Percentiles rank a stretch among this genome's conserved stretches.
Conservation (phyloP, 2,888 invertebrate species). For the Lepidochitona cinerea region DNA sequence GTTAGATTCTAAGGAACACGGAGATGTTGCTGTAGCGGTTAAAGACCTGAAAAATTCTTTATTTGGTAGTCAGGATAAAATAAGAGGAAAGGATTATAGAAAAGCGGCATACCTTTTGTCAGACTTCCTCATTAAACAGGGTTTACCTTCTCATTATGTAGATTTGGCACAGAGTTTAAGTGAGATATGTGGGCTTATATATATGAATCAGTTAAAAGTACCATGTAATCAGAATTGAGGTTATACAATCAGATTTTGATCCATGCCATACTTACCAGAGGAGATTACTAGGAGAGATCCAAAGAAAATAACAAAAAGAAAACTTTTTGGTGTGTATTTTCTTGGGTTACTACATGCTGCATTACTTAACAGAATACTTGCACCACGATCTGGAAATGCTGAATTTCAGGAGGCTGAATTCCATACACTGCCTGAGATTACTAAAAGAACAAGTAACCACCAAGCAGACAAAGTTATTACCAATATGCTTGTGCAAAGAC, state of each 20-base stretch:
- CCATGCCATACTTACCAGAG: no score
- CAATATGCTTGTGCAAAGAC: not conserved
- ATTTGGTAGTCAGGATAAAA: not conserved
- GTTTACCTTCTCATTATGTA: not conserved
- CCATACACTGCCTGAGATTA: not conserved
- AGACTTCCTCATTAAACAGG: not conserved
- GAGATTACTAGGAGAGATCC: not conserved
- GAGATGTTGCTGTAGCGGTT: not conserved
- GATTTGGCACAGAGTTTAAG: not conserved
- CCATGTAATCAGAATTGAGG: not conserved
- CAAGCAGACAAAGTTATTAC: not conserved
- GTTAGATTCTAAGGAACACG: not conserved
- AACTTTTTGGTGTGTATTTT: not conserved
- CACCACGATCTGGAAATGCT: not conserved
- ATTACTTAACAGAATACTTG: not conserved
- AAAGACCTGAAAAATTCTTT: not conserved
- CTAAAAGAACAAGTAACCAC: not conserved
- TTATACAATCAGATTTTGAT: no score
- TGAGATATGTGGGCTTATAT: not conserved
- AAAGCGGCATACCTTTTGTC: not conserved
- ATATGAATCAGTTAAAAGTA: not conserved
- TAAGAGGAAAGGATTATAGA: not conserved
- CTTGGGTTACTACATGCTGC: not conserved
- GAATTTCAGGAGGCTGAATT: not conserved
- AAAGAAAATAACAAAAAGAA: not conserved